Conservation (phyloP, 2,797 vertebrate genomes). For the Liparis tanakae region DNA sequence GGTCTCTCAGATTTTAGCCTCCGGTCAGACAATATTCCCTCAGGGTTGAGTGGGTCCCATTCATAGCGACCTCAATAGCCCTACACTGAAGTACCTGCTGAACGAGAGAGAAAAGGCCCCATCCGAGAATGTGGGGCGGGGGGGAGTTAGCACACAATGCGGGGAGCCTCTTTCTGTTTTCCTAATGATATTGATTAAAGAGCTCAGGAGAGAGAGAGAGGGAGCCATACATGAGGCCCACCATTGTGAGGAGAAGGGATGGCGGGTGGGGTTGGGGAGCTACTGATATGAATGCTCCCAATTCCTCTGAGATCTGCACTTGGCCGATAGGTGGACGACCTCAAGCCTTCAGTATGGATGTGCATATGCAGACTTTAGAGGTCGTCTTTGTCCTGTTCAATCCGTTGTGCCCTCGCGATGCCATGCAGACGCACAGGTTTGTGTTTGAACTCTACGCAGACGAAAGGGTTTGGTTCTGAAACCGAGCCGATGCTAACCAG, state of each 20-base stretch:
- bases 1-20: constrained; percentile 60
- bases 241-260: constrained; percentile 72
- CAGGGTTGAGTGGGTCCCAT: constrained; percentile 80
- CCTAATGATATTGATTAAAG: constrained; percentile 77
- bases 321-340: constrained; percentile 60
- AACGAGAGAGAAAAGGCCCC: constrained; percentile 75
- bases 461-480: constrained; percentile 8
- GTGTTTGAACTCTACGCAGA: constrained; percentile 10
- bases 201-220: constrained; percentile 53
- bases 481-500: background rate
- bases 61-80: constrained; percentile 78
- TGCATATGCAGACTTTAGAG: constrained; percentile 30
- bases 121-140: constrained; percentile 48
- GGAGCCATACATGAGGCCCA: constrained; percentile 53
- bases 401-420: constrained; percentile 5
- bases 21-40: constrained; percentile 79
- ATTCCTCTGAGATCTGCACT: constrained; percentile 59
- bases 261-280: constrained; percentile 53
- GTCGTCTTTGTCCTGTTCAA: constrained; percentile 24
- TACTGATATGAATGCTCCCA: constrained; percentile 56
- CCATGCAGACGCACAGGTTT: constrained; percentile 10
- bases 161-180: constrained; percentile 57
- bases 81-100: constrained; percentile 75
- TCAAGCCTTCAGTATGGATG: constrained; percentile 41
- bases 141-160: constrained; percentile 61